Percentiles rank a stretch among this genome's conserved stretches.
Conservation (phyloP, 2,888 invertebrate species). For the Clistopyga incitator region DNA sequence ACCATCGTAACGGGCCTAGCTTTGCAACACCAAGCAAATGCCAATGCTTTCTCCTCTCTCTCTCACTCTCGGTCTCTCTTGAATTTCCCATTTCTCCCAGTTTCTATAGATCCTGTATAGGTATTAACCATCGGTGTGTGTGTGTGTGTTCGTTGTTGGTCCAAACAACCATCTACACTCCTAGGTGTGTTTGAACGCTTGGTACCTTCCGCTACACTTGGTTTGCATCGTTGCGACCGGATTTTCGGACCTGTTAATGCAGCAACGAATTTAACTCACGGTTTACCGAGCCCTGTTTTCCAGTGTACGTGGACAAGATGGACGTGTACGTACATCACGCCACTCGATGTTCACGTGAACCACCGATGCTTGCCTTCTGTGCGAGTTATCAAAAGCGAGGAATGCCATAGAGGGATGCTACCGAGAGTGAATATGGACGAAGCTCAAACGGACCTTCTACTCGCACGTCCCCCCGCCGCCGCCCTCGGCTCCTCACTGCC, state of each 20-base stretch:
- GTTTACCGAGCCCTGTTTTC: constrained; percentile 18
- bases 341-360: not conserved
- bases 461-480: not conserved
- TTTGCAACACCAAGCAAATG: constrained; percentile 50
- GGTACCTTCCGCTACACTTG: constrained; percentile 8
- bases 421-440: constrained; percentile 20
- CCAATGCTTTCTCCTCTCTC: constrained; percentile 36
- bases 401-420: constrained; percentile 10
- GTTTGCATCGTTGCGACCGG: constrained; percentile 23
- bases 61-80: constrained; percentile 1
- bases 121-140: constrained; percentile 1
- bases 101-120: not conserved
- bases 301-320: constrained; percentile 3
- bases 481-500: not conserved
- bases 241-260: constrained; percentile 51
- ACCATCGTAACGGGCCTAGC: constrained; percentile 30
- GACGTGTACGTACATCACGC: constrained; percentile 22
- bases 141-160: too few species aligned
- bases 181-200: constrained; percentile 5
- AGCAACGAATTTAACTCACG: constrained; percentile 47
- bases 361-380: constrained; percentile 8
- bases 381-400: constrained; percentile 53
- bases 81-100: not conserved
- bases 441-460: constrained; percentile 56
- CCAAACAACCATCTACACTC: not conserved